Conservation (phyloP, 2,797 vertebrate species). For the Tangara arthus region DNA sequence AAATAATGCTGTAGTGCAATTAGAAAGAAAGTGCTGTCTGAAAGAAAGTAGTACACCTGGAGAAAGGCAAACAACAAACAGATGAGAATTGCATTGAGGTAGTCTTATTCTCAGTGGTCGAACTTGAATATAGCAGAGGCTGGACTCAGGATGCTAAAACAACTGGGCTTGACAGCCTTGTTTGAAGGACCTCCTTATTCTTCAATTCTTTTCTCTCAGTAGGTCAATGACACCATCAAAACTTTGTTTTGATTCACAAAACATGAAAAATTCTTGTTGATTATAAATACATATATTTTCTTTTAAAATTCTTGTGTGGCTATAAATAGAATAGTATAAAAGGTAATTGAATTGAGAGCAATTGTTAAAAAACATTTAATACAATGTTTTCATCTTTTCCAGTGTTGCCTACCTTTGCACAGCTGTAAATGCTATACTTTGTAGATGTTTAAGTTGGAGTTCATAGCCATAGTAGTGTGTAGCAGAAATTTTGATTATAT, state of each 20-base stretch:
- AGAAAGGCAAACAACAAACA: too few relatives aligned
- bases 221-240: not conserved
- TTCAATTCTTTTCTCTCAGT: not conserved
- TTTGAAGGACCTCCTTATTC: not conserved
- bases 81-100: not conserved
- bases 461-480: not conserved
- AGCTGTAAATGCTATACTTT: not conserved
- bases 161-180: not conserved
- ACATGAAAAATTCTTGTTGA: not conserved
- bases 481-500: not conserved
- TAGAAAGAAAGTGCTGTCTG: not conserved
- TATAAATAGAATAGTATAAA: not conserved
- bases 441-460: not conserved
- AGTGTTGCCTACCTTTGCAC: not conserved
- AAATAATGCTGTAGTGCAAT: fast-evolving
- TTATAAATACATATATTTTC: not conserved
- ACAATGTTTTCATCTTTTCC: not conserved
- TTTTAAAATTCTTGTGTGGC: not conserved
- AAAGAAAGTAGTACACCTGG: not conserved
- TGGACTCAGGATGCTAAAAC: not conserved
- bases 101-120: not conserved
- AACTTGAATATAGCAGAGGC: not conserved
- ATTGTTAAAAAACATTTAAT: not conserved
- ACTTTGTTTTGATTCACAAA: not conserved
- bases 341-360: not conserved